A percentile compares a stretch with the other conserved stretches of the same genome.
phyloP scores from a whole-genome alignment of 2,888 invertebrate genomes.

The Drosophila cyrtoloma region DNA sequence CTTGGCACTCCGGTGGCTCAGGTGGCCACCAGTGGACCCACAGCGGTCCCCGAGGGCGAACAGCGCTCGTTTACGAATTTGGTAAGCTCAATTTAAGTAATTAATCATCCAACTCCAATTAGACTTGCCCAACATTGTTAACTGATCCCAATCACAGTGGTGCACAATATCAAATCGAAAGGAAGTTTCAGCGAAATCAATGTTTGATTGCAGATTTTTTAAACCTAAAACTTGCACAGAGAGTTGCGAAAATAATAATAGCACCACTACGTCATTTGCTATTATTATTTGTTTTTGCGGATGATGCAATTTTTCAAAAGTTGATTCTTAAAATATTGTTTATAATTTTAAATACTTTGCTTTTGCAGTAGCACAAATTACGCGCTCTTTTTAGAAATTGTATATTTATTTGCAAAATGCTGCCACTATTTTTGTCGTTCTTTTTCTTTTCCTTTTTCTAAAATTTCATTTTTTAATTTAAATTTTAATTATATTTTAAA shows the following conservation, averaged over 20 bases:
- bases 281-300: background rate
- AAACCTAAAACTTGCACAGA: background rate
- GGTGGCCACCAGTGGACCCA: slow-evolving; percentile 85
- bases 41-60: slow-evolving; percentile 85
- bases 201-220: background rate
- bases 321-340: background rate
- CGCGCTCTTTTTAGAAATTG: too few species aligned
- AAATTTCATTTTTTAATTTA: background rate
- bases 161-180: background rate
- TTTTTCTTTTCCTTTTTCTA: background rate
- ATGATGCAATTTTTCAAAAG: background rate
- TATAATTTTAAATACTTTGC: background rate
- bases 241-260: background rate
- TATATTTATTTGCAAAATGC: background rate
- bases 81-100: slow-evolving; percentile 70
- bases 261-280: background rate
- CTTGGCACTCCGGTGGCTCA: slow-evolving; percentile 85
- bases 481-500: background rate
- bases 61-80: slow-evolving; percentile 85
- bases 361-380: too few species aligned
- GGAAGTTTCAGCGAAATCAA: background rate
- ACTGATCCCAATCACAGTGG: background rate
- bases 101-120: background rate
- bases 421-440: background rate
- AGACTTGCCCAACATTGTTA: background rate